A percentile compares a stretch with the other conserved stretches of the same genome.
phyloP scores from a whole-genome alignment of 2,113 vertebrate species.

The Perca schrenkii region DNA sequence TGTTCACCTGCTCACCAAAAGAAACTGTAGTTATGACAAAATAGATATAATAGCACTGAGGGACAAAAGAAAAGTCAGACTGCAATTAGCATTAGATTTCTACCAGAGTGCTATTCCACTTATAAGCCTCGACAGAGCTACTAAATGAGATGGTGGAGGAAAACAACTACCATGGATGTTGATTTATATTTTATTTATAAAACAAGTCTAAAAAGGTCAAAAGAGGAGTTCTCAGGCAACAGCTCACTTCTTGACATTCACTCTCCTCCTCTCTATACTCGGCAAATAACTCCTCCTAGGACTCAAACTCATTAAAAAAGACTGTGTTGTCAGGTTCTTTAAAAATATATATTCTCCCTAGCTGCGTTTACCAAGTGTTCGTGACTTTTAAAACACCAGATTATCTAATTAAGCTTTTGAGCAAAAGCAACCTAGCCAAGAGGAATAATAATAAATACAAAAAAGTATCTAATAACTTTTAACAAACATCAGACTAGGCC shows the following conservation, averaged over 20 bases:
- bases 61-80: conserved; percentile 30
- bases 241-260: conserved; percentile 38
- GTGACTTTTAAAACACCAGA: conserved; percentile 14
- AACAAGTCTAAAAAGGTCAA: conserved; percentile 31
- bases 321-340: neutral
- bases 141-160: conserved; percentile 36
- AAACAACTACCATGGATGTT: conserved; percentile 26
- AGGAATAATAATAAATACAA: neutral
- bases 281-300: conserved; percentile 27
- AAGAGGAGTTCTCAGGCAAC: conserved; percentile 24
- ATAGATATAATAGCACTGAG: conserved; percentile 11
- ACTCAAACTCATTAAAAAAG: conserved; percentile 34
- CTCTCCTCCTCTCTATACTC: neutral
- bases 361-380: neutral
- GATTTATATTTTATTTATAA: conserved; percentile 11
- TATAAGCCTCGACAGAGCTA: conserved; percentile 4
- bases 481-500: neutral
- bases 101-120: conserved; percentile 1
- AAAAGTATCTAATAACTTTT: neutral
- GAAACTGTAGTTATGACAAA: conserved; percentile 7
- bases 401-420: conserved; percentile 23
- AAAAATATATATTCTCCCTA: neutral
- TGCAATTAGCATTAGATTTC: conserved; percentile 46
- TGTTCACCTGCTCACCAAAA: conserved; percentile 13
- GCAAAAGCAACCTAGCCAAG: neutral